Base-by-base conservation (phyloP, 2,888 invertebrate genomes). In the Dryococelus australis region DNA sequence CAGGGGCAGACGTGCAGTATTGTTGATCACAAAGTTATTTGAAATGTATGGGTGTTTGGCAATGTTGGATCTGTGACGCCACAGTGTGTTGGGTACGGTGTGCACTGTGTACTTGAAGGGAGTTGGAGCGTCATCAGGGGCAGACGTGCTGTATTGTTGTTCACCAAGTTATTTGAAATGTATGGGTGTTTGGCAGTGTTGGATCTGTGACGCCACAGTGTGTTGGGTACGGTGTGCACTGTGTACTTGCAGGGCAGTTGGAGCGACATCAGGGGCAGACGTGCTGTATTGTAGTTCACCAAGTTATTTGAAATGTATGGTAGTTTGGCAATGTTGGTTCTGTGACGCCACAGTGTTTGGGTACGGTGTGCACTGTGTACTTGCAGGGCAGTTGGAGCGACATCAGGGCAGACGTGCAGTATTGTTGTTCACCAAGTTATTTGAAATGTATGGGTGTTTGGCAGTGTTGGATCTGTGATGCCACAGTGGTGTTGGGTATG, bases 321-420 rank as follows among this genome's bases (percentile, higher is more conserved):
- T 1, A 3, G 1, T 35, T 35, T 35, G 4, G 35, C 35, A 35
- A 4, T 35, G 35, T 35, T 35, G 35, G 35, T 3, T 35, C 1
- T 51, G 51, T 20, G 13, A 16, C 4, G 51, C 35, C 35, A 51
- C 16, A 65, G 65, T 65, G 65, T 65, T 65, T 35, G 35, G 24
- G 20, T 47, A 85, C n/a, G 16, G 26, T 47, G 20, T 16, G 24
- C 47, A 2, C 1, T n/a, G 85, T 27, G 85, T 85, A 51, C 51
- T 26, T 85, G 94, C 92, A 95, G 95, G 95, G 95, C 84, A 94
- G 94, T 90, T 93, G 95, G 91, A 95, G 95, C 92, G 95, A 95
- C 90, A 90, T 94, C 87, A 94, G 91, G 95, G 95, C 86, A 92
- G 95, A 90, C 94, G 93, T 92, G 91, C 91, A 88, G 93, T 95